These are phyloP conservation scores for Drosophila littoralis DNA, from an alignment of 1,140 invertebrate species.

Conservation along the genomic window DNA sequence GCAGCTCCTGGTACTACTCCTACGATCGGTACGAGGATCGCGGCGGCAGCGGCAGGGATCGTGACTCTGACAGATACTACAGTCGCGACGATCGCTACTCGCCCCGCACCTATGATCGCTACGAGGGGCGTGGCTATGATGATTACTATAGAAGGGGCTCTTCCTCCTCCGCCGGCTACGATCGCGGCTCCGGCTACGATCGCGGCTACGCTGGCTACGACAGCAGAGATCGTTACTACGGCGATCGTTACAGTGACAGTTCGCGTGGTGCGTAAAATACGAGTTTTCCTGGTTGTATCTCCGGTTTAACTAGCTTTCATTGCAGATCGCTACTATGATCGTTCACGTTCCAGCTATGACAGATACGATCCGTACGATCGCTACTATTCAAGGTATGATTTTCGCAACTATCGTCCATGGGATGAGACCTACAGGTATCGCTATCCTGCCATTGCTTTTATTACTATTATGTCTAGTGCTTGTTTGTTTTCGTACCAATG, in stretches of 20 bases:
- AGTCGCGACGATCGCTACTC: slow-evolving; percentile 76
- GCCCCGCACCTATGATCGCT: slow-evolving; percentile 77
- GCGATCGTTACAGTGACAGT: slow-evolving; percentile 73
- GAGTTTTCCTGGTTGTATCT: too few relatives aligned
- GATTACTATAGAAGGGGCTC: slow-evolving; percentile 70
- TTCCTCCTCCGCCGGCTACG: neutral
- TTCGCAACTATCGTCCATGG: slow-evolving; percentile 84
- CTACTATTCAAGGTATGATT: slow-evolving; percentile 84
- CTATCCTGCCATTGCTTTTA: slow-evolving; percentile 39
- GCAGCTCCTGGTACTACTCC: slow-evolving; percentile 70
- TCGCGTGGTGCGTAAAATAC: slow-evolving; percentile 43
- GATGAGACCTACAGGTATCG: slow-evolving; percentile 85
- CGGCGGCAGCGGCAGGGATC: slow-evolving; percentile 37
- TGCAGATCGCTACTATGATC: slow-evolving; percentile 80
- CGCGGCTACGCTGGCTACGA: slow-evolving; percentile 45
- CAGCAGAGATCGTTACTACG: slow-evolving; percentile 64
- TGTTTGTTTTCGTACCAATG: slow-evolving; percentile 22
- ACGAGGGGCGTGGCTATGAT: slow-evolving; percentile 79
- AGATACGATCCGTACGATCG: slow-evolving; percentile 81
- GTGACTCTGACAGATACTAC: slow-evolving; percentile 64
- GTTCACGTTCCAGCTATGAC: slow-evolving; percentile 64
- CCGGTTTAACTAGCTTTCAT: neutral
- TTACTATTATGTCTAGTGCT: slow-evolving; percentile 13
- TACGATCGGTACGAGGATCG: slow-evolving; percentile 69
- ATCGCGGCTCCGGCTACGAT: too few relatives aligned